Conservation (phyloP, 1,140 invertebrate genomes). For the Anastrepha obliqua region DNA sequence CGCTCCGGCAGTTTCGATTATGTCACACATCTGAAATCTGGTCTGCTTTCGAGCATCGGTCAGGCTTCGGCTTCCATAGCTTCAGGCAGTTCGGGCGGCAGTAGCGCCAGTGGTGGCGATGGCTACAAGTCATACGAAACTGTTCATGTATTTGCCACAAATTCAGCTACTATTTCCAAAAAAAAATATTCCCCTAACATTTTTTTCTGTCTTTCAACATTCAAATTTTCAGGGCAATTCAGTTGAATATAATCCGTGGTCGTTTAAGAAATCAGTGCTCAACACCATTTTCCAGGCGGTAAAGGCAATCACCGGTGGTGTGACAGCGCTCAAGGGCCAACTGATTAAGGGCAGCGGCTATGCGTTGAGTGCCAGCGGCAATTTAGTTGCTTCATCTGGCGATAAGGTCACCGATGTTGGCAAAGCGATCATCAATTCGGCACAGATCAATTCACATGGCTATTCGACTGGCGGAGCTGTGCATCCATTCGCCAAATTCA, state of each 20-base stretch:
- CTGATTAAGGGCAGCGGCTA: constrained; percentile 88
- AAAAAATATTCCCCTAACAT: background rate
- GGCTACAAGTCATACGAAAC: constrained; percentile 74
- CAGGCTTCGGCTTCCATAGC: constrained; percentile 77
- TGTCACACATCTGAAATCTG: constrained; percentile 74
- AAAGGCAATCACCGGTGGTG: constrained; percentile 88
- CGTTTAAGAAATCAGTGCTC: constrained; percentile 86
- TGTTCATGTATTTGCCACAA: constrained; percentile 67
- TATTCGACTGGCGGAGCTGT: constrained; percentile 64
- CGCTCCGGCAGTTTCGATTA: constrained; percentile 75
- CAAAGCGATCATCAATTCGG: constrained; percentile 83
- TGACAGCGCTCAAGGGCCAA: constrained; percentile 88
- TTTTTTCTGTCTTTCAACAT: constrained; percentile 26
- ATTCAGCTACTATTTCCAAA: background rate
- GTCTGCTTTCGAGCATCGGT: constrained; percentile 77
- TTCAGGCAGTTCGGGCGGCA: constrained; percentile 77
- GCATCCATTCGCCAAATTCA: constrained; percentile 69
- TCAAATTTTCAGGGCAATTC: constrained; percentile 73
- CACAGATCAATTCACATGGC: constrained; percentile 77
- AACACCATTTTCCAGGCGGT: constrained; percentile 87
- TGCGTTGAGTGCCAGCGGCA: constrained; percentile 83
- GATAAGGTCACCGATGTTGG: constrained; percentile 86
- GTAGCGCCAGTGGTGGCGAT: constrained; percentile 75
- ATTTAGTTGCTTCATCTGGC: constrained; percentile 76
- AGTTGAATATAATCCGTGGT: constrained; percentile 81